phyloP scores from a whole-genome alignment of 1,140 invertebrate species.

The Lordiphosa collinella region DNA sequence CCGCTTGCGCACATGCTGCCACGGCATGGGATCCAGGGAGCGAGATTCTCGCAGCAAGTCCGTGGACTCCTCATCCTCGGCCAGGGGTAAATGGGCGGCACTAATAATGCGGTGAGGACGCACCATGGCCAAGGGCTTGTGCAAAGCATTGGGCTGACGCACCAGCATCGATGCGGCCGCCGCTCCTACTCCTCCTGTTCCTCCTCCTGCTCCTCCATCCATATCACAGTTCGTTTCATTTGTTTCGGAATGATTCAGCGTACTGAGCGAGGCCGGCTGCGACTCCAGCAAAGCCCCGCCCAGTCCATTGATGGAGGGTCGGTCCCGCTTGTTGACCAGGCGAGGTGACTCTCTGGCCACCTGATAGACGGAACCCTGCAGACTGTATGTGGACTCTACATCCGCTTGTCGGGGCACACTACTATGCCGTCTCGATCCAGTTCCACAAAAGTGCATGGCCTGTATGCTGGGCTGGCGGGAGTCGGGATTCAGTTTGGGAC shows the following conservation, averaged over 20 bases:
- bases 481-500: conserved; percentile 86
- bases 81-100: conserved; percentile 42
- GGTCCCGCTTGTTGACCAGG: conserved; percentile 52
- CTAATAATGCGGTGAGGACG: conserved; percentile 75
- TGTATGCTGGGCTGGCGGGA: conserved; percentile 84
- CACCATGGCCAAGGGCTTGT: conserved; percentile 77
- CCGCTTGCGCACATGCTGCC: conserved; percentile 64
- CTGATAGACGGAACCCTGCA: conserved; percentile 70
- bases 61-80: conserved; percentile 22
- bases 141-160: conserved; percentile 61
- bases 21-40: conserved; percentile 74
- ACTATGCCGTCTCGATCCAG: conserved; percentile 78
- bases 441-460: conserved; percentile 78
- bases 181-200: conserved; percentile 17
- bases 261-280: conserved; percentile 67
- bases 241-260: conserved; percentile 79
- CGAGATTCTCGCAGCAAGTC: conserved; percentile 65
- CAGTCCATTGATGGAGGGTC: conserved; percentile 60
- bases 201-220: conserved; percentile 48
- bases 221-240: conserved; percentile 79
- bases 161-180: conserved; percentile 29
- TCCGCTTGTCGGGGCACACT: conserved; percentile 79
- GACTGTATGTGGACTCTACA: conserved; percentile 75
- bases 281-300: conserved; percentile 52
- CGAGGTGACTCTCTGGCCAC: conserved; percentile 69